Percentiles rank a stretch among this genome's conserved stretches.
These are phyloP conservation scores for Leuciscus idus DNA, from an alignment of 2,113 vertebrate species.

Conservation along the genomic window DNA sequence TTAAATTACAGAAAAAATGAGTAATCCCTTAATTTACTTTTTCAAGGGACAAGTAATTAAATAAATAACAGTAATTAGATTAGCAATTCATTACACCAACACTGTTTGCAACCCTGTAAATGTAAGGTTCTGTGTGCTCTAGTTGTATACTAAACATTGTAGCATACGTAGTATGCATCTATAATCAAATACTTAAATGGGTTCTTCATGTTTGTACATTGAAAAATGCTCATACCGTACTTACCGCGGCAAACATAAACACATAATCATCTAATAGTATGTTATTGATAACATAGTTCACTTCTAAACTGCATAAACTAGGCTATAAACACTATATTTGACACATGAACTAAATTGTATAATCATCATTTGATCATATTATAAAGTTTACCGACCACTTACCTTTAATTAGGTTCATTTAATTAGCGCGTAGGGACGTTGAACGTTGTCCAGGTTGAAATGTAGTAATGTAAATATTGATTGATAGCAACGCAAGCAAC, in stretches of 20 bases:
- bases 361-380: not conserved
- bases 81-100: no score
- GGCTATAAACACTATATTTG: not conserved
- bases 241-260: not conserved
- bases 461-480: not conserved
- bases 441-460: not conserved
- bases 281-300: no score
- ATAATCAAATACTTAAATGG: no score
- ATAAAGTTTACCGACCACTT: not conserved
- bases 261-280: not conserved
- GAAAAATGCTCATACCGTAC: not conserved
- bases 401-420: slow-evolving; percentile 4
- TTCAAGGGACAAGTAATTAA: no score
- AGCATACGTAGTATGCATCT: not conserved
- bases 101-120: not conserved
- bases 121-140: not conserved
- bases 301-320: not conserved
- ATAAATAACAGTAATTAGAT: no score
- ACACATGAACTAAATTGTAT: not conserved
- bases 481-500: not conserved
- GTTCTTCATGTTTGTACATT: not conserved
- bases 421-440: not conserved
- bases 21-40: no score
- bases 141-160: not conserved
- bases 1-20: no score